phyloP scores from a whole-genome alignment of 2,113 vertebrate species.

The Pseudolaguvia tuberculata region DNA sequence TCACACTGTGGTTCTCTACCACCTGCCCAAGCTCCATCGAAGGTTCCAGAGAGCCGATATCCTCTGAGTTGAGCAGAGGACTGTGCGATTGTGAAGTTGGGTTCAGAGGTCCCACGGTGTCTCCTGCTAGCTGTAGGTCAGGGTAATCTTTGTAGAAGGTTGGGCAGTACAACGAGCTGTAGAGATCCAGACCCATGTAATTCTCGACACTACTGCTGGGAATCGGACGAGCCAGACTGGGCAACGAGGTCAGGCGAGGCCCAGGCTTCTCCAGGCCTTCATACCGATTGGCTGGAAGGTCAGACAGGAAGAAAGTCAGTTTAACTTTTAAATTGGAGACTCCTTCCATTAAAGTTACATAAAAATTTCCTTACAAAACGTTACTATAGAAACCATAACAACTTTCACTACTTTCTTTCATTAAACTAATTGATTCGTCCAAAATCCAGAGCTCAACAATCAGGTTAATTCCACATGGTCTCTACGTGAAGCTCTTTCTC shows the following conservation, averaged over 20 bases:
- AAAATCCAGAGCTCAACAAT: background rate
- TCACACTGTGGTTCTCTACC: background rate
- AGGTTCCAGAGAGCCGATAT: conserved; percentile 50
- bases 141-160: conserved; percentile 75
- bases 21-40: background rate
- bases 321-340: background rate
- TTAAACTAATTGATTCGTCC: background rate
- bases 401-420: too few species aligned
- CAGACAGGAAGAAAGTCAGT: background rate
- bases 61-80: conserved; percentile 62
- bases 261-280: background rate
- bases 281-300: conserved; percentile 5
- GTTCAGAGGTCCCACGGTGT: conserved; percentile 58
- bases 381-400: background rate
- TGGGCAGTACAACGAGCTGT: conserved; percentile 64
- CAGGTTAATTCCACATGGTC: background rate
- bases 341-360: too few species aligned
- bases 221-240: conserved; percentile 52
- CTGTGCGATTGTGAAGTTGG: conserved; percentile 37
- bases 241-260: conserved; percentile 39
- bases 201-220: conserved; percentile 38
- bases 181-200: conserved; percentile 58
- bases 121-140: conserved; percentile 67
- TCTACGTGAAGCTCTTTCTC: background rate
- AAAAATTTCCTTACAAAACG: too few species aligned